Base-by-base conservation (phyloP, 1,140 invertebrate genomes). In the Pogonomyrmex barbatus region DNA sequence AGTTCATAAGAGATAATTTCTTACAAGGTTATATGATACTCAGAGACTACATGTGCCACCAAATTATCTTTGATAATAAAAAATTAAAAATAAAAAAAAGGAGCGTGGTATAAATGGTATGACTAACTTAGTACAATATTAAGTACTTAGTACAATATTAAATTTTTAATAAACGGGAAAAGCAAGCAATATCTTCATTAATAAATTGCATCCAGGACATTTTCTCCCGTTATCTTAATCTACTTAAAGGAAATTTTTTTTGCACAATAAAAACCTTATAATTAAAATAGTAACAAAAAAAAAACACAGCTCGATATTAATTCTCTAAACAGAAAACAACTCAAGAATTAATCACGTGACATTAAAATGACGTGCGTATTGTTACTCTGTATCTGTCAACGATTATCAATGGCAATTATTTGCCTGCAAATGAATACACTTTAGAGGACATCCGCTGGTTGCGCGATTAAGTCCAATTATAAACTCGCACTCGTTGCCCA, bases 391-490 rank as follows among this genome's bases (percentile, higher is more conserved):
- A 71, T 76, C 45, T 54, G 0, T 33, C 45, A 50, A 68, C 30
- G 24, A 47, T 45, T 73, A 54, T 85, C 73, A 12, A 39, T 54
- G 39, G 12, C 17, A 24, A 70, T 70, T 70, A 71, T 73, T 30
- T 79, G 30, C 9, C 67, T 10, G 30, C 39, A 12, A 73, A 33
- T 67, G 6, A 79, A 36, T 75, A 83, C 12, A 42, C 30, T 60
- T 47, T 73, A 60, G 42, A 75, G 39, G 17, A 60, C 39, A 42
- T 45, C 24, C 63, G 77, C 42, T 73, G 42, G 2, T 33, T 24
- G 30, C 65, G 45, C n/a, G 14, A 71, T 82, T 71, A 75, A 42
- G 36, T 83, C 79, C 33, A 83, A 83, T 83, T 73, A 83, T 83
- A 75, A 60, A 50, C 54, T 36, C 42, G 3, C 17, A 45, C 17